Percentiles rank a stretch among this genome's conserved stretches.
These are phyloP conservation scores for Leuctra nigra DNA, from an alignment of 2,888 invertebrate species.

Conservation along the genomic window DNA sequence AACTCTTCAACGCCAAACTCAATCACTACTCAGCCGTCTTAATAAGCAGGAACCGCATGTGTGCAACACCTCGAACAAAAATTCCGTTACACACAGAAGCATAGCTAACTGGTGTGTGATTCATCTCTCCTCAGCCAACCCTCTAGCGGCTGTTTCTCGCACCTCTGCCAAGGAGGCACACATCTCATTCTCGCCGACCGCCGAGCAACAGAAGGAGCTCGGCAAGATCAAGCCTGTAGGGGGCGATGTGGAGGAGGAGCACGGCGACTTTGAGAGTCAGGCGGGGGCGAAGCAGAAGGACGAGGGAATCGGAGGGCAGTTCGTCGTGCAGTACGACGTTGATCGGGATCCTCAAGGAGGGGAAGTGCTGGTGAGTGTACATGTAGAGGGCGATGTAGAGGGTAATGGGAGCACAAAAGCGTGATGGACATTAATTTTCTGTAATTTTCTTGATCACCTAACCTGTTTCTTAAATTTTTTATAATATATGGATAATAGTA, in stretches of 20 bases:
- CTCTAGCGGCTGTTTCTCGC: conserved; percentile 22
- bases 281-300: neutral
- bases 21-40: too few species aligned
- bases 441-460: too few species aligned
- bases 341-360: conserved; percentile 48
- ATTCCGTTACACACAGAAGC: neutral
- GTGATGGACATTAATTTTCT: too few species aligned
- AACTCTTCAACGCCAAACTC: too few species aligned
- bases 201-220: conserved; percentile 51
- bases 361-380: conserved; percentile 46
- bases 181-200: conserved; percentile 53
- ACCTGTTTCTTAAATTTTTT: too few species aligned
- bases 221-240: conserved; percentile 14
- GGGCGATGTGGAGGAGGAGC: neutral
- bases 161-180: conserved; percentile 36
- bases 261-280: neutral
- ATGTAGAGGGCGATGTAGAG: too few species aligned
- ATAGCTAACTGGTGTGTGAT: neutral
- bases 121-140: conserved; percentile 18
- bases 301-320: conserved; percentile 53
- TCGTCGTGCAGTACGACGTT: conserved; percentile 64
- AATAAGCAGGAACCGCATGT: too few species aligned
- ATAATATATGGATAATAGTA: too few species aligned
- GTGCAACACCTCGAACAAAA: too few species aligned
- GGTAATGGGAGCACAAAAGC: too few species aligned